Evolutionary conservation across 2,113 vertebrate genomes (phyloP).

Genomic region (Hippolais icterina): DNA sequence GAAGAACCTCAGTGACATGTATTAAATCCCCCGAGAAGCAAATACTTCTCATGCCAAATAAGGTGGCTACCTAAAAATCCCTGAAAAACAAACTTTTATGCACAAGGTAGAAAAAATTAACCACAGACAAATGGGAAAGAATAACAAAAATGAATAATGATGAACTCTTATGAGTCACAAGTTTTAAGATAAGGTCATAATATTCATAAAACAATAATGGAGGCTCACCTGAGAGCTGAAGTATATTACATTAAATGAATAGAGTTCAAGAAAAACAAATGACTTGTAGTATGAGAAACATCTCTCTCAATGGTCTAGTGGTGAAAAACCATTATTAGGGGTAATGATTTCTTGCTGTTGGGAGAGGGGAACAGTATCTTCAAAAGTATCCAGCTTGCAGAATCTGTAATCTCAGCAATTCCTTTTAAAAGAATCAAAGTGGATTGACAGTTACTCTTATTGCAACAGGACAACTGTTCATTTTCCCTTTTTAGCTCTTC

Average conservation of each 20-base stretch:
- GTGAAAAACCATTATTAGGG: background rate
- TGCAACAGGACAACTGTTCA: background rate
- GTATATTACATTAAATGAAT: background rate
- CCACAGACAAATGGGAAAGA: background rate
- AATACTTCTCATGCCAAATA: background rate
- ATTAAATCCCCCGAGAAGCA: background rate
- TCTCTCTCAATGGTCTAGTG: background rate
- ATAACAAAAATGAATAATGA: background rate
- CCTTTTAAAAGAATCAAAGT: background rate
- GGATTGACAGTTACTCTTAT: background rate
- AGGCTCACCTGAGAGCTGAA: background rate
- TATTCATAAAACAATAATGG: background rate
- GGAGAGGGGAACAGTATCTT: background rate
- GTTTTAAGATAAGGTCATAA: background rate
- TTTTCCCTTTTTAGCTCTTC: background rate
- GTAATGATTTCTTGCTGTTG: background rate
- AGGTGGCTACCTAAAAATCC: background rate
- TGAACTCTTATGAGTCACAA: background rate
- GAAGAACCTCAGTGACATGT: background rate
- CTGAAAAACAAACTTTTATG: background rate
- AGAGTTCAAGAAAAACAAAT: background rate
- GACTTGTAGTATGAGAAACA: background rate
- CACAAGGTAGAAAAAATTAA: background rate
- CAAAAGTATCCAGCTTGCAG: background rate
- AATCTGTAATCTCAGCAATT: background rate